phyloP scores from a whole-genome alignment of 2,113 vertebrate genomes.

The Pelobates fuscus region DNA sequence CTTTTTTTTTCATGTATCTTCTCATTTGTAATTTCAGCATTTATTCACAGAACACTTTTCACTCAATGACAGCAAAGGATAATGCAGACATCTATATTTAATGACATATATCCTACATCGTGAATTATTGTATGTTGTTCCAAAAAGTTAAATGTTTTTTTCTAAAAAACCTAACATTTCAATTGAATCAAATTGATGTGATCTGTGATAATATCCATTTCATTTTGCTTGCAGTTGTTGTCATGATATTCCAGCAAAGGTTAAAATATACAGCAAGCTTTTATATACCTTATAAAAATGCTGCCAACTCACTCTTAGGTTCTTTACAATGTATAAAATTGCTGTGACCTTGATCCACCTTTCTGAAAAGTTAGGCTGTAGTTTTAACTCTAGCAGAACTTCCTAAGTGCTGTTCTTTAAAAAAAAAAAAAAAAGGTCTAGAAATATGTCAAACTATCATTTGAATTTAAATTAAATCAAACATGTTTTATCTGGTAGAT shows the following conservation, averaged over 20 bases:
- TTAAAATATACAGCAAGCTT: constrained; percentile 50
- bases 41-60: not conserved
- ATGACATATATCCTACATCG: not conserved
- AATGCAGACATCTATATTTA: not conserved
- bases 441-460: not conserved
- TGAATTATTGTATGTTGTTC: not conserved
- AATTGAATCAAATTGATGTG: constrained; percentile 1
- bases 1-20: not conserved
- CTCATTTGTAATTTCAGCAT: not conserved
- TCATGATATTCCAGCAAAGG: constrained; percentile 43
- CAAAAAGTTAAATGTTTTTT: not conserved
- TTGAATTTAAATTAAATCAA: no score
- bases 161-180: not conserved
- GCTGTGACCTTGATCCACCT: constrained; percentile 48
- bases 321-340: constrained; percentile 50
- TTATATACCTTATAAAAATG: constrained; percentile 51
- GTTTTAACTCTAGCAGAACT: constrained; percentile 25
- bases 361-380: constrained; percentile 43
- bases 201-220: constrained; percentile 31
- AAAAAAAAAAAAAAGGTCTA: not conserved
- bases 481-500: no score
- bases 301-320: constrained; percentile 32
- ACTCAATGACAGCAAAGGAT: not conserved
- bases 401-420: constrained; percentile 13
- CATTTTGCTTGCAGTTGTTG: constrained; percentile 42